Base-by-base conservation (phyloP, 2,113 vertebrate species). In the Actenoides lindsayi region DNA sequence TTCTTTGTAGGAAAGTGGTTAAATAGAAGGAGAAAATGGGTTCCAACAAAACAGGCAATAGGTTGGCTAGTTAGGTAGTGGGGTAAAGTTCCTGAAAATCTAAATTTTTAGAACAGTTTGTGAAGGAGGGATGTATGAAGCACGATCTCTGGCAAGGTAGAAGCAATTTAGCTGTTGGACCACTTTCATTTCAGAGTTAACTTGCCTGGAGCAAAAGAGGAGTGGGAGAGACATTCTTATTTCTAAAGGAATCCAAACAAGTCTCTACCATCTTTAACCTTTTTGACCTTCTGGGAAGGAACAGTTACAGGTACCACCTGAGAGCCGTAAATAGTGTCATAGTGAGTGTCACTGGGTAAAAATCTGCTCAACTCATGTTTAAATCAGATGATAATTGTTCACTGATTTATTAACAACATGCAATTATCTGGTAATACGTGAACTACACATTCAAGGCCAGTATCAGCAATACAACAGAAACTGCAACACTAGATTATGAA, bases 151-250 rank as follows among this genome's bases (percentile, higher is more conserved):
- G 17, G 5, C 24, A 78, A 69, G 28, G 9, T 3, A 75, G 17
- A 81, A 89, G 3, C 13, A 59, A 12, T 67, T 89, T 59, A 65
- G 6, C 21, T 94, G 10, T 42, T 13, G 12, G 14, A 68, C 5
- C 4, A 19, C 11, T 87, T 84, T 10, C 3, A 30, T 63, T 87
- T 75, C 56, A 68, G 63, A 54, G 6, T 41, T 88, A 93, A n/a
- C 14, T 62, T 37, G 6, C 27, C 19, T 77, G 41, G 18, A 83
- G 16, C 3, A 64, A 54, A 81, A 87, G 21, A 81, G 9, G 10
- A 53, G 2, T n/a, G 10, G 13, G 9, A 60, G 39, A 77, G 39
- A 10, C 0, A 3, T 17, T 13, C 5, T 33, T 6, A 13, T 83
- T 70, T 79, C 1, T 2, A 84, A 91, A 51, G 33, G 17, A 68